phyloP scores from a whole-genome alignment of 1,140 invertebrate genomes.

The Dufourea novaeangliae region DNA sequence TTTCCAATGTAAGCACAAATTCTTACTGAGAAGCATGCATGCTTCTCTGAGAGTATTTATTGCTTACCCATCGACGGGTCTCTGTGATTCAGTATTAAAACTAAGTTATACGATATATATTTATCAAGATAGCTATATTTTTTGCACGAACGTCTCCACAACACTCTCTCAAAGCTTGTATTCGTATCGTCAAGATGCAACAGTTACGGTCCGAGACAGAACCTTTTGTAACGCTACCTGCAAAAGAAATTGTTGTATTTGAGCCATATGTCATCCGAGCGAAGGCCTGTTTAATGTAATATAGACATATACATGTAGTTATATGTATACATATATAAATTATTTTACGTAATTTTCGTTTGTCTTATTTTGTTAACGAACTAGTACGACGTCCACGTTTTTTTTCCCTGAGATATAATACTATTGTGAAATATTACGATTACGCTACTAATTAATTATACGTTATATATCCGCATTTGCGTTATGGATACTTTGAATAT shows the following conservation, averaged over 20 bases:
- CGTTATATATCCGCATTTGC: not conserved
- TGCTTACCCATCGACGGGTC: slow-evolving; percentile 19
- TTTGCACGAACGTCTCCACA: slow-evolving; percentile 7
- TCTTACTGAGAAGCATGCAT: slow-evolving; percentile 13
- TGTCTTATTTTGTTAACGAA: slow-evolving; percentile 33
- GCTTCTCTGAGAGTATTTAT: slow-evolving; percentile 45
- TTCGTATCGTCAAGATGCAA: slow-evolving; percentile 13
- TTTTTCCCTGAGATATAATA: not conserved
- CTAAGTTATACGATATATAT: slow-evolving; percentile 54
- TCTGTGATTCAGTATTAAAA: slow-evolving; percentile 67
- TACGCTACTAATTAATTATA: slow-evolving; percentile 17
- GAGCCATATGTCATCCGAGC: slow-evolving; percentile 22
- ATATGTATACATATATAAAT: slow-evolving; percentile 59
- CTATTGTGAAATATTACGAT: slow-evolving; percentile 5
- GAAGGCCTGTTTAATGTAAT: slow-evolving; percentile 53
- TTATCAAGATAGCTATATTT: slow-evolving; percentile 11
- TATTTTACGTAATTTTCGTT: slow-evolving; percentile 63
- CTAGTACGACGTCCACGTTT: not conserved
- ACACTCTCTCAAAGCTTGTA: slow-evolving; percentile 11
- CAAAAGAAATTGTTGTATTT: slow-evolving; percentile 26
- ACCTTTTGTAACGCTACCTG: slow-evolving; percentile 27
- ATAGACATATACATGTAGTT: slow-evolving; percentile 47
- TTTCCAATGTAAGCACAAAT: slow-evolving; percentile 33
- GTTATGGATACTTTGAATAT: not conserved
- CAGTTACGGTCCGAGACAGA: slow-evolving; percentile 14